phyloP scores from a whole-genome alignment of 2,797 vertebrate species.

The Enteromius anoplus region DNA sequence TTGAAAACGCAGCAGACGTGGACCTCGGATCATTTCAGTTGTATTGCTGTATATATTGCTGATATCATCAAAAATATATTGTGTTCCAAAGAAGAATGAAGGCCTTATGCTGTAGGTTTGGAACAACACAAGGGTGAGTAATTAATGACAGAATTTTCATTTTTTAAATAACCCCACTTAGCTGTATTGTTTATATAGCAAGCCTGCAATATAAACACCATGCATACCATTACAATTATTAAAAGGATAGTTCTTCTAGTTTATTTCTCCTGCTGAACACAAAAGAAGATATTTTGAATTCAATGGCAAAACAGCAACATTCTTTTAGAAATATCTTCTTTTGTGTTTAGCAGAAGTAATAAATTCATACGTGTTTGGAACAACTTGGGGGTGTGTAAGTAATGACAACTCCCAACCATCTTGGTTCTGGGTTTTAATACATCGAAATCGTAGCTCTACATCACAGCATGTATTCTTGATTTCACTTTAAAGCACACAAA shows the following conservation, averaged over 20 bases:
- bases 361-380: not conserved
- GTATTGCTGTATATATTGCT: too few species aligned
- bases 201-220: not conserved
- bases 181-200: not conserved
- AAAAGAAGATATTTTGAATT: not conserved
- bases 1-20: too few species aligned
- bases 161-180: too few species aligned
- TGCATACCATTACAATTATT: not conserved
- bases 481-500: constrained; percentile 13
- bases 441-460: not conserved
- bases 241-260: not conserved
- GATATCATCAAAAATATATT: too few species aligned
- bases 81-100: too few species aligned
- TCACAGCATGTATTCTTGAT: not conserved
- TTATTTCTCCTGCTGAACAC: not conserved
- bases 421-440: not conserved
- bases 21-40: too few species aligned
- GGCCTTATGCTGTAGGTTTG: too few species aligned
- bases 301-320: not conserved
- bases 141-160: too few species aligned
- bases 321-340: not conserved
- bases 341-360: not conserved
- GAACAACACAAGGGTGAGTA: too few species aligned
- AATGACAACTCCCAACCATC: not conserved
- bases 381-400: not conserved